Evolutionary conservation across 2,113 vertebrate genomes (phyloP).

Genomic region (Dicentrarchus labrax): DNA sequence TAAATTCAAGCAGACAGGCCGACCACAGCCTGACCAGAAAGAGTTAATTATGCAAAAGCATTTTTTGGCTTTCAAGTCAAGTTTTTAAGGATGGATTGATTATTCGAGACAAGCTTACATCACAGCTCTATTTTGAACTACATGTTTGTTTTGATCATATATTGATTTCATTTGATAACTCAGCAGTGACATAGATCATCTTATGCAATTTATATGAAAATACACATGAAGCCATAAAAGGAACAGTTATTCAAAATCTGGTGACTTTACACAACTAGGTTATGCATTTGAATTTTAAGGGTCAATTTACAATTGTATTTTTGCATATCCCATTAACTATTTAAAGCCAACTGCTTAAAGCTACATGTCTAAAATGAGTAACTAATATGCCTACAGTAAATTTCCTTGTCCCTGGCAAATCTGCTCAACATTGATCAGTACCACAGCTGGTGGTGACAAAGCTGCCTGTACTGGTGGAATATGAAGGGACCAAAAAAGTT

Average conservation of each 20-base stretch:
- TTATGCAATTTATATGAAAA: no score
- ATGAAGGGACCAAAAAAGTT: neutral
- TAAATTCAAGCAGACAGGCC: constrained; percentile 74
- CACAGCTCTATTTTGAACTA: neutral
- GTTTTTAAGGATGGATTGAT: constrained; percentile 44
- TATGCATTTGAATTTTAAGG: neutral
- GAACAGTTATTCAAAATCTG: neutral
- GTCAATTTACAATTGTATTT: neutral
- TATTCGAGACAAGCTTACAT: constrained; percentile 38
- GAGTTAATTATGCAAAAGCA: constrained; percentile 81
- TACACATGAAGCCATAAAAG: neutral
- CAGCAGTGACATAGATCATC: neutral
- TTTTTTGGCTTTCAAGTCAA: constrained; percentile 34
- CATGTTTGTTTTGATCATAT: neutral
- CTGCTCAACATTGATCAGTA: no score
- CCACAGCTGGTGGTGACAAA: no score
- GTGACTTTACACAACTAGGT: neutral
- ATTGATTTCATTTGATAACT: neutral
- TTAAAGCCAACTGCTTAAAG: neutral
- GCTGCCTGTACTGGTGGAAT: no score
- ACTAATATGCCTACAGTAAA: no score
- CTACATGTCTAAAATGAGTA: no score
- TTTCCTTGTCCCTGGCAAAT: no score
- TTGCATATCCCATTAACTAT: neutral
- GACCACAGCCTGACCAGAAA: constrained; percentile 62